phyloP scores from a whole-genome alignment of 1,140 invertebrate species.

The Radopholus similis region DNA sequence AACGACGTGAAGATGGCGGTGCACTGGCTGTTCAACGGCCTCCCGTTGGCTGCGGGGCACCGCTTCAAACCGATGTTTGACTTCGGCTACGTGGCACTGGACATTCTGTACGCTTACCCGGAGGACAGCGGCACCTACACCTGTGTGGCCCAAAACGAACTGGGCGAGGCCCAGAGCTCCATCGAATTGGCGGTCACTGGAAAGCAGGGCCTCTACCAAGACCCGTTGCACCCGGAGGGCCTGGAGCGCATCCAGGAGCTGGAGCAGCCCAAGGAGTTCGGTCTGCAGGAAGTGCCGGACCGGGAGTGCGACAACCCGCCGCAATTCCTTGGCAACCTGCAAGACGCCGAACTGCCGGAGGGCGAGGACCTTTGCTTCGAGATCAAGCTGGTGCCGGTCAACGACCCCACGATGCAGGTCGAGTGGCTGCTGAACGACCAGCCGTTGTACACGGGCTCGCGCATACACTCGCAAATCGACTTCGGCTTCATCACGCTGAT shows the following conservation, averaged over 20 bases:
- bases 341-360: slow-evolving; percentile 36
- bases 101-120: slow-evolving; percentile 67
- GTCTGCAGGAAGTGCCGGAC: slow-evolving; percentile 63
- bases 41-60: slow-evolving; percentile 67
- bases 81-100: slow-evolving; percentile 89
- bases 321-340: slow-evolving; percentile 49
- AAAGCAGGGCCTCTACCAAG: slow-evolving; percentile 81
- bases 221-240: slow-evolving; percentile 81
- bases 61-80: slow-evolving; percentile 86
- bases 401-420: slow-evolving; percentile 81
- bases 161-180: slow-evolving; percentile 47
- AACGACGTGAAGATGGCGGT: slow-evolving; percentile 67
- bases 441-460: slow-evolving; percentile 70
- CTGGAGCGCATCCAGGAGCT: slow-evolving; percentile 85
- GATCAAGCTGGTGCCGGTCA: slow-evolving; percentile 85
- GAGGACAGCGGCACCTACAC: slow-evolving; percentile 60
- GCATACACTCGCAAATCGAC: slow-evolving; percentile 91
- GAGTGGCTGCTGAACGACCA: slow-evolving; percentile 76
- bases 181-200: slow-evolving; percentile 61
- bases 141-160: slow-evolving; percentile 50
- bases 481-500: slow-evolving; percentile 96
- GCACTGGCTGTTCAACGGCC: slow-evolving; percentile 62
- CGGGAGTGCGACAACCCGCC: slow-evolving; percentile 52
- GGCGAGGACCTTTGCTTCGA: slow-evolving; percentile 17
- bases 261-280: slow-evolving; percentile 69